phyloP scores from a whole-genome alignment of 2,888 invertebrate species.

The Ceratothoa steindachneri region DNA sequence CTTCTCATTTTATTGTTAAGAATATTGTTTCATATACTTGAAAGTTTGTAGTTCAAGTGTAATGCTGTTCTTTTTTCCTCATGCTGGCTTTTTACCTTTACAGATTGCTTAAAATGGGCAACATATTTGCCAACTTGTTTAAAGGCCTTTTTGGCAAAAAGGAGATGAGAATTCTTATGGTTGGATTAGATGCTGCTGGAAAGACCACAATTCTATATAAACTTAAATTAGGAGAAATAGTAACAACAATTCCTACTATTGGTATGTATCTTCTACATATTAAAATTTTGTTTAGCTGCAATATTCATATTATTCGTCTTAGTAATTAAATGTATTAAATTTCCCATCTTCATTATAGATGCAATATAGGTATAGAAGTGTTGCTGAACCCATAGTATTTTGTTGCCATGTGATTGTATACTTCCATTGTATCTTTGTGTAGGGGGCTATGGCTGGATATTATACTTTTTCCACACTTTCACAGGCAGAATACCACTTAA shows the following conservation, averaged over 20 bases:
- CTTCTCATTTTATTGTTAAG: too few relatives aligned
- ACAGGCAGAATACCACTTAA: too few relatives aligned
- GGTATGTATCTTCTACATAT: slow-evolving; percentile 63
- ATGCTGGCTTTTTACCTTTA: background rate
- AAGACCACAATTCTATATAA: slow-evolving; percentile 99
- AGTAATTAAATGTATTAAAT: background rate
- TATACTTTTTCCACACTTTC: too few relatives aligned
- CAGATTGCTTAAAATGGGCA: slow-evolving; percentile 69
- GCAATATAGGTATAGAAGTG: too few relatives aligned
- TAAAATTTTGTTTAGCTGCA: background rate
- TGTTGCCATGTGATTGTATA: too few relatives aligned
- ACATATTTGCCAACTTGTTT: slow-evolving; percentile 94
- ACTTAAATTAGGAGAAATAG: slow-evolving; percentile 99
- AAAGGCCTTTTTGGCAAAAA: slow-evolving; percentile 99
- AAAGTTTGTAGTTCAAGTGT: too few relatives aligned
- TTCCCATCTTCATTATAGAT: too few relatives aligned
- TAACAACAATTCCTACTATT: slow-evolving; percentile 99
- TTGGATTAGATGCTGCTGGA: slow-evolving; percentile 98
- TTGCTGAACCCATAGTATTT: too few relatives aligned
- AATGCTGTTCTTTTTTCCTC: background rate
- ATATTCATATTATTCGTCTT: background rate
- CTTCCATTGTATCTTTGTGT: too few relatives aligned
- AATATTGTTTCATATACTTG: too few relatives aligned
- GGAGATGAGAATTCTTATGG: slow-evolving; percentile 99
- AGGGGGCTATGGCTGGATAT: too few relatives aligned